These are phyloP conservation scores for Benitochromis conjunctus DNA, from an alignment of 2,113 vertebrate genomes.

Conservation along the genomic window DNA sequence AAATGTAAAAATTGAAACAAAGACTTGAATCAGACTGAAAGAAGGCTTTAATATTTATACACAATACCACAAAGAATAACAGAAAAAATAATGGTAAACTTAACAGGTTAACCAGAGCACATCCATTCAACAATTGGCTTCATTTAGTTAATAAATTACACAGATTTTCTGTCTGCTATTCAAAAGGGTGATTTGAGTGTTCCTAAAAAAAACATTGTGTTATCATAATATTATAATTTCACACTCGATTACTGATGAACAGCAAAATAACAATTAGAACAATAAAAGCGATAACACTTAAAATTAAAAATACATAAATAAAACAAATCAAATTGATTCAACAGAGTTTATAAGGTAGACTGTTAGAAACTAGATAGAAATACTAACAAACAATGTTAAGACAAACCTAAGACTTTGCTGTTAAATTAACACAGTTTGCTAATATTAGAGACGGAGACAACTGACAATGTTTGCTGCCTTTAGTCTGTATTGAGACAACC, in stretches of 20 bases:
- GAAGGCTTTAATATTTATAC: not conserved
- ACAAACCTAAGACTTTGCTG: not conserved
- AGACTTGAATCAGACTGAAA: not conserved
- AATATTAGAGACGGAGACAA: accelerated
- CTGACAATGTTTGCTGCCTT: not conserved
- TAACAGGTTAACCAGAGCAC: not conserved
- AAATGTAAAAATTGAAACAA: not conserved
- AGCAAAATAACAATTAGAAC: not conserved
- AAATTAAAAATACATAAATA: not conserved
- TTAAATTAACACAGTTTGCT: not conserved
- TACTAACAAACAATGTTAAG: not conserved
- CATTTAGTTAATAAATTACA: no score
- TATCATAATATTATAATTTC: not conserved
- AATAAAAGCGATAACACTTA: not conserved
- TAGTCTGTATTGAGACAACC: not conserved
- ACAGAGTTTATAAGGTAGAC: not conserved
- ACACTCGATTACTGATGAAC: not conserved
- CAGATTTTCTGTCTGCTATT: not conserved
- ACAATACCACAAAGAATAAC: not conserved
- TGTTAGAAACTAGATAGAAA: not conserved
- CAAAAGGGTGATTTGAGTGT: not conserved
- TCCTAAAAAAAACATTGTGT: not conserved
- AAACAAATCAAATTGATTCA: not conserved
- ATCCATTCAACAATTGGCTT: not conserved
- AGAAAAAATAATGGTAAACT: not conserved